phyloP scores from a whole-genome alignment of 2,888 invertebrate species.

The Drosophila affinis region DNA sequence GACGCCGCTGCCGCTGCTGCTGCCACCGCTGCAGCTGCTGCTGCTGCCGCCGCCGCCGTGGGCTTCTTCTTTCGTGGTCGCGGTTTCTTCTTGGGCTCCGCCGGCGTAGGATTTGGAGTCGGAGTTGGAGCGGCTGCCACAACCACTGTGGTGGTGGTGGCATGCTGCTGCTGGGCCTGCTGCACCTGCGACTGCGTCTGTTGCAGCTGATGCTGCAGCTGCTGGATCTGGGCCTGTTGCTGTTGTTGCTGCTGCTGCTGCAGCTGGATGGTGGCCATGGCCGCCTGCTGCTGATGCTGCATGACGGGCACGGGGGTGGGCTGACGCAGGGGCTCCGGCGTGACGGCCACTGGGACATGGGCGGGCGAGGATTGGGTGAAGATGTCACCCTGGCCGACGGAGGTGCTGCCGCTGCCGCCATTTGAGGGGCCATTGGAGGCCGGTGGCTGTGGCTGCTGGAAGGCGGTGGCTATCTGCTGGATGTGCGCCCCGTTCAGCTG shows the following conservation, averaged over 20 bases:
- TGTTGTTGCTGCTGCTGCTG: conserved; percentile 79
- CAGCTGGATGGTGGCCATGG: conserved; percentile 76
- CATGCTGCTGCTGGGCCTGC: conserved; percentile 58
- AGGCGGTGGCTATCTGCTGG: conserved; percentile 82
- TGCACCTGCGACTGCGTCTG: conserved; percentile 73
- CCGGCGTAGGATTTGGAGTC: conserved; percentile 11
- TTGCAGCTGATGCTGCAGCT: conserved; percentile 64
- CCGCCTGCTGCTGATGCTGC: conserved; percentile 69
- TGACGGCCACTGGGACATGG: conserved; percentile 77
- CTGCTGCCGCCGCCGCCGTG: conserved; percentile 29
- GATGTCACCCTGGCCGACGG: conserved; percentile 31
- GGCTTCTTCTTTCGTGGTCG: conserved; percentile 78
- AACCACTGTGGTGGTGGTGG: background rate
- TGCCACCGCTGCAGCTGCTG: conserved; percentile 29
- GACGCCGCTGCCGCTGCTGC: conserved; percentile 11
- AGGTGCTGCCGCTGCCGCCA: conserved; percentile 29
- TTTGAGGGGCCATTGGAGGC: conserved; percentile 12
- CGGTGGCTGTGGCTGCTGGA: conserved; percentile 82
- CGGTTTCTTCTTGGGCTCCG: conserved; percentile 74
- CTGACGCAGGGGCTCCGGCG: conserved; percentile 81
- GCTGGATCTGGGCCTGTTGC: conserved; percentile 70
- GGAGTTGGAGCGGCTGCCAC: conserved; percentile 6
- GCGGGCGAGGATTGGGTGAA: conserved; percentile 79
- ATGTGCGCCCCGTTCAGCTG: conserved; percentile 82
- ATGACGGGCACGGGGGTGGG: conserved; percentile 69